Base-by-base conservation (phyloP, 1,140 invertebrate genomes). In the Choristoneura fumiferana region DNA sequence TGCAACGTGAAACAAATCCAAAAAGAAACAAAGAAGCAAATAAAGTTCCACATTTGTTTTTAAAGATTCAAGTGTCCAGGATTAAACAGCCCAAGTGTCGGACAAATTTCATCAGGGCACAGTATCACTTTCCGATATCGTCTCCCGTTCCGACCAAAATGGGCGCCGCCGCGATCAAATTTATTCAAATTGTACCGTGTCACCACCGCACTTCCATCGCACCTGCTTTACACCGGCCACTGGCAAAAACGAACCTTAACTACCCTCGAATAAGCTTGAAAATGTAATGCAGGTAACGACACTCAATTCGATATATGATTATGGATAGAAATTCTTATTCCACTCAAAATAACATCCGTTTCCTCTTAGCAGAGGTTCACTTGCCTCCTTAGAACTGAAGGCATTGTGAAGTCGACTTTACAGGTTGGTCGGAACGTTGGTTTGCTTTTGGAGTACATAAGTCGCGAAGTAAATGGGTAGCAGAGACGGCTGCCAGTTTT, bases 321-420 rank as follows among this genome's bases (percentile, higher is more conserved):
- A 78, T 80, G 73, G 79, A 86, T 84, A 78, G 78, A 81, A 82
- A 83, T 84, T 87, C 78, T 84, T 87, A 82, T 83, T 84, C 75
- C 78, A 78, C 71, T 87, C 80, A 87, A 87, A 84, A 84, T 82
- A 84, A 81, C 81, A 84, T 79, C 76, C 69, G 74, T 78, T 78
- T 78, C 76, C 78, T 84, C 76, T 84, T 82, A 82, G 77, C 81
- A 84, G 67, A 70, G 79, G 71, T 84, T 83, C 73, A 67, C 66
- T 69, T 65, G 65, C 33, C 43, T 60, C 40, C 12, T 14, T 49
- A 39, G 29, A 5, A 45, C n/a, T 34, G 34, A 15, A 6, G 15
- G 14, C 22, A 62, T 35, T 60, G 57, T 64, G 8, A 36, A 54
- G 8, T 39, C 14, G 54, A 58, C 52, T 49, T 29, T 33, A 1